Evolutionary conservation across 2,797 vertebrate genomes (phyloP).

Genomic region (Trichosurus vulpecula): DNA sequence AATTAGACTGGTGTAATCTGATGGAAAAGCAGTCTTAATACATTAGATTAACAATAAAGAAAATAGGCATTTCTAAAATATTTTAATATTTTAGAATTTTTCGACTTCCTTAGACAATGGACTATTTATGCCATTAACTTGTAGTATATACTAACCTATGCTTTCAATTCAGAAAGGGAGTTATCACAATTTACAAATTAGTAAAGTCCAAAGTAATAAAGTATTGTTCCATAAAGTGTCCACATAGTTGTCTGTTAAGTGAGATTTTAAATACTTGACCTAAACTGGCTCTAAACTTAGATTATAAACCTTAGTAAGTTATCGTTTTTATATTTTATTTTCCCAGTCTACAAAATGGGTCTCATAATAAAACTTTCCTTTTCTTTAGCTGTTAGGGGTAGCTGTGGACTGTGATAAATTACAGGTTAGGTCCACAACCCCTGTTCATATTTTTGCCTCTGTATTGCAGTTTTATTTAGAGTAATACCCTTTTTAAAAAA

Average conservation of each 20-base stretch:
- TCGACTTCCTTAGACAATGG: not conserved
- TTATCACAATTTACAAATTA: constrained; percentile 2
- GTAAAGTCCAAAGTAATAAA: constrained; percentile 21
- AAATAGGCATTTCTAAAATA: not conserved
- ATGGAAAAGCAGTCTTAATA: not conserved
- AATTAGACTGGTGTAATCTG: not conserved
- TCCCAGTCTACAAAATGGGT: not conserved
- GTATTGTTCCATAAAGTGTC: not conserved
- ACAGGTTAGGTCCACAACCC: not conserved
- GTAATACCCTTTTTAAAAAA: not conserved
- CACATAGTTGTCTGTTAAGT: not conserved
- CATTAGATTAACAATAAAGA: not conserved
- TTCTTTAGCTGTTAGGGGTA: not conserved
- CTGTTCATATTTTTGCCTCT: not conserved
- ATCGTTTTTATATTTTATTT: not conserved
- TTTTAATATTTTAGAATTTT: not conserved
- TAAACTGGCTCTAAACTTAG: constrained; percentile 18
- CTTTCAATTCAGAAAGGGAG: not conserved
- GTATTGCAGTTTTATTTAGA: not conserved
- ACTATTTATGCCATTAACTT: not conserved
- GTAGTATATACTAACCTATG: not conserved
- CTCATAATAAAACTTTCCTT: not conserved
- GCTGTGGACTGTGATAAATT: not conserved
- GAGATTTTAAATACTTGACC: not conserved
- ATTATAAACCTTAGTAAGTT: not conserved